Evolutionary conservation across 1,140 invertebrate genomes (phyloP), one percentile per base, ranked within the genome.

Genomic region (Sminthurides bifidus): DNA sequence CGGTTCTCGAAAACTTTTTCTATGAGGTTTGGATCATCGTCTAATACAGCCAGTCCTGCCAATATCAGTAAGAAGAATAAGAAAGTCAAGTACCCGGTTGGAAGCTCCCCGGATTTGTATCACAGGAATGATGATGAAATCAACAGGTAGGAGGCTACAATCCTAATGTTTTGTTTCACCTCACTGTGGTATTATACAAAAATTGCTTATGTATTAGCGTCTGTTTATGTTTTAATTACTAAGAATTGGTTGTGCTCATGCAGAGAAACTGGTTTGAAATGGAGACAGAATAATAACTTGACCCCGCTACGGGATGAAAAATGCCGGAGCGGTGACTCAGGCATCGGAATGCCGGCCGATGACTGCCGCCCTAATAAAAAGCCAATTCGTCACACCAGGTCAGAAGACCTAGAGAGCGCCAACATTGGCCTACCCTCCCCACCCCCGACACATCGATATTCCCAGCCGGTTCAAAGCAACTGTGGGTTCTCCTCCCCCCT

Each of bases 241-340:
- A 35, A 10, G 10, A 35, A 35, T 35, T 31, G 4, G n/a, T 5
- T 17, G 26, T 3, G 3, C 17, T 49, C 8, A 30, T 49, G 3
- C 21, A 27, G 21, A 17, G 43, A 45, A 6, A 17, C 38, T 41
- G 43, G 43, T 21, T 45, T 6, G 19, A 56, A 56, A 49, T 40
- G 44, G 46, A 10, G 54, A 19, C 44, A 56, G 41, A 46, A 46
- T 19, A 70, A 74, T n/a, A n/a, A n/a, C 23, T 81, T 77, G 38
- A 83, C 82, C 68, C 79, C 79, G 24, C 78, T 79, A 29, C 73
- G 81, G 50, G 79, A 75, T 62, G 78, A 80, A 49, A 84, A 84
- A 68, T 84, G 82, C 68, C 82, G 82, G 69, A 83, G 80, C 62
- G 82, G 81, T 12, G 82, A 85, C 68, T 83, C 80, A 45, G 82